These are phyloP conservation scores for Symphodus melops DNA, from an alignment of 2,113 vertebrate species.

Conservation along the genomic window DNA sequence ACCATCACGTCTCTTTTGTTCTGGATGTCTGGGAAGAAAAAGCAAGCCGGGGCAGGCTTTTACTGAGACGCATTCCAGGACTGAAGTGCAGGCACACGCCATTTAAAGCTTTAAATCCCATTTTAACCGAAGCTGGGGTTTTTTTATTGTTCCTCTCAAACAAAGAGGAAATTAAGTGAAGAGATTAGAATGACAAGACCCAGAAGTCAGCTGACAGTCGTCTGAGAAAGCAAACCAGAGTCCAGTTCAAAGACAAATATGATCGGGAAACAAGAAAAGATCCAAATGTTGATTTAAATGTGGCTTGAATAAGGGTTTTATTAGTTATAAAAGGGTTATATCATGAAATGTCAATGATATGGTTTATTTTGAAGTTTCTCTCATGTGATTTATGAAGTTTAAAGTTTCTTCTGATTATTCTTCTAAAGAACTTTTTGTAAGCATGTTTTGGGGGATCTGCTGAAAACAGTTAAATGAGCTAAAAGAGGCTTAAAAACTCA, in stretches of 20 bases:
- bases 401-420: no score
- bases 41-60: conserved; percentile 50
- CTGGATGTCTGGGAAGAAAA: conserved; percentile 29
- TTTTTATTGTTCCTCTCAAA: conserved; percentile 4
- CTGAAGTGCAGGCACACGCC: neutral
- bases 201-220: conserved; percentile 18
- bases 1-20: conserved; percentile 39
- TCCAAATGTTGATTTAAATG: no score
- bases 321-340: no score
- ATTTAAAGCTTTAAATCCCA: conserved; percentile 21
- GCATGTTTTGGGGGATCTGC: no score
- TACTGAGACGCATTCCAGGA: conserved; percentile 40
- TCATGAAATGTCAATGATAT: no score
- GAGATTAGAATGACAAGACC: conserved; percentile 43
- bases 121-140: neutral
- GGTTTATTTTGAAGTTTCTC: no score
- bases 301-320: no score
- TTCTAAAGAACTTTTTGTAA: no score
- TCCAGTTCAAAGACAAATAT: neutral
- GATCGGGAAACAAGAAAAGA: no score
- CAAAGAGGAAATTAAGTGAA: conserved; percentile 28
- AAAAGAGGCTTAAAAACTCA: no score
- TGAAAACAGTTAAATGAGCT: no score
- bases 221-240: neutral
- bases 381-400: no score